phyloP scores from a whole-genome alignment of 2,113 vertebrate species.

The Todiramphus saurophagus region DNA sequence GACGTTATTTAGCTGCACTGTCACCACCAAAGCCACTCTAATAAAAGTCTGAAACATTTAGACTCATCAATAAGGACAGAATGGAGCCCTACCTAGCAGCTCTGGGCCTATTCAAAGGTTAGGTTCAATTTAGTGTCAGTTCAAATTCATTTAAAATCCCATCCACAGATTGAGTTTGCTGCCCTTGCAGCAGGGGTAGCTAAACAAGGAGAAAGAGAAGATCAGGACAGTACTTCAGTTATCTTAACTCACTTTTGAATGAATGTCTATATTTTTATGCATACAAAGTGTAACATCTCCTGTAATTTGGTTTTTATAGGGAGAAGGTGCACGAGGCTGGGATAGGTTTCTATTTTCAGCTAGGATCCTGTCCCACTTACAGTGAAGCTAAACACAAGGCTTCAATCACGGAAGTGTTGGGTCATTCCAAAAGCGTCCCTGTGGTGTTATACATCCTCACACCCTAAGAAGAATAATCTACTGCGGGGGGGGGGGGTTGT shows the following conservation, averaged over 20 bases:
- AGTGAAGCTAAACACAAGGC: background rate
- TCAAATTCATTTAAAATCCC: slow-evolving; percentile 39
- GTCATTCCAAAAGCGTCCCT: background rate
- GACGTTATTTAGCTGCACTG: background rate
- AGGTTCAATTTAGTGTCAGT: slow-evolving; percentile 16
- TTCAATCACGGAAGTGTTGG: background rate
- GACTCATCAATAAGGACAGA: background rate
- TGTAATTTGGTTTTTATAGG: background rate
- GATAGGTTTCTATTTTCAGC: background rate
- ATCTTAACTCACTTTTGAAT: background rate
- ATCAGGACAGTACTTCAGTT: background rate
- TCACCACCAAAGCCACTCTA: background rate
- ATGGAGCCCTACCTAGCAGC: background rate
- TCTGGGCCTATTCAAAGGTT: slow-evolving; percentile 12
- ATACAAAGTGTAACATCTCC: background rate
- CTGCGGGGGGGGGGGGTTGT: too few relatives aligned
- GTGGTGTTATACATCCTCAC: background rate
- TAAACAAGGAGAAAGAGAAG: background rate
- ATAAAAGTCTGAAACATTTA: slow-evolving; percentile 3
- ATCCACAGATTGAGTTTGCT: background rate
- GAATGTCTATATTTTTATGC: background rate
- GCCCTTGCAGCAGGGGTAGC: background rate
- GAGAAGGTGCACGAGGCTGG: background rate
- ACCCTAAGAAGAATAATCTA: background rate
- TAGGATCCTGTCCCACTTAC: background rate